A percentile compares a stretch with the other conserved stretches of the same genome.
These are phyloP conservation scores for Peromyscus attwateri DNA, from an alignment of 2,797 vertebrate genomes.

Conservation along the genomic window DNA sequence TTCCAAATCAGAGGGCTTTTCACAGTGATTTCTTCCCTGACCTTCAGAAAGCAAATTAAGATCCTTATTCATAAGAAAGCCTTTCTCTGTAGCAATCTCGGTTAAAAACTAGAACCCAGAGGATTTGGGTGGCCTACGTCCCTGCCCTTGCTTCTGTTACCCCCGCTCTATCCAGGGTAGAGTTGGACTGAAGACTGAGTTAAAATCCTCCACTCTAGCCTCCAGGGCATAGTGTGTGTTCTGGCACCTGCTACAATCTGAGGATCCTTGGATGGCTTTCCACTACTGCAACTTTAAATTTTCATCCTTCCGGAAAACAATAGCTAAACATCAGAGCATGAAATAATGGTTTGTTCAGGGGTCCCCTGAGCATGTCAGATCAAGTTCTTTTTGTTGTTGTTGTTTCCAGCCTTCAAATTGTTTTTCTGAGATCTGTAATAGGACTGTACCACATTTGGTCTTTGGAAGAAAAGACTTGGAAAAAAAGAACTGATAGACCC, in stretches of 20 bases:
- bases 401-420: slow-evolving; percentile 29
- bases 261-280: not conserved
- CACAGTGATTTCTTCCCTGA: not conserved
- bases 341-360: slow-evolving; percentile 71
- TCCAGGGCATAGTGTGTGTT: not conserved
- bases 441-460: not conserved
- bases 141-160: not conserved
- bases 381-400: slow-evolving; percentile 38
- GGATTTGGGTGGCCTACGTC: not conserved
- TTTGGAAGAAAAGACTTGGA: slow-evolving; percentile 73
- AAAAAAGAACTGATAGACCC: slow-evolving; percentile 60
- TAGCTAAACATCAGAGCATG: slow-evolving; percentile 62
- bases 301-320: slow-evolving; percentile 61
- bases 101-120: not conserved
- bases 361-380: slow-evolving; percentile 44
- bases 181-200: not conserved
- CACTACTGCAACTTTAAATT: slow-evolving; percentile 33
- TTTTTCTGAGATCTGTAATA: slow-evolving; percentile 73
- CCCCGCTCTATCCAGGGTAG: not conserved
- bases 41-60: not conserved
- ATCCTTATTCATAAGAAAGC: not conserved
- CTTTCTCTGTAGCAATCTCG: not conserved
- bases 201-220: not conserved
- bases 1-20: not conserved
- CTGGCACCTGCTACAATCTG: not conserved